Conservation (phyloP, 2,797 vertebrate species). For the Masticophis lateralis region DNA sequence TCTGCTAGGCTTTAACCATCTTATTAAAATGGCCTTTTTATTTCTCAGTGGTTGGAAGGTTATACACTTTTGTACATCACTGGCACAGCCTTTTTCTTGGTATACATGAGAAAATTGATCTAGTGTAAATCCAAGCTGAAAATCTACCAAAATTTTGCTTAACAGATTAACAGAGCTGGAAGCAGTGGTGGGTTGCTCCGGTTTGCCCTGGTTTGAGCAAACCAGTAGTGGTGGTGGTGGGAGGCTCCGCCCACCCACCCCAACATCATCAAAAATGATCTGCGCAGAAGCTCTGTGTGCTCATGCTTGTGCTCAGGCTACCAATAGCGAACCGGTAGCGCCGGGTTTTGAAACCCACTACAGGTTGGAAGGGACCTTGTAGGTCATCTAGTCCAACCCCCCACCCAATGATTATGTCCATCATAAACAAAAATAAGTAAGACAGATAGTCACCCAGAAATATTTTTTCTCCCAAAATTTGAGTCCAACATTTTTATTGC, state of each 20-base stretch:
- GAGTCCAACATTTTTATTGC: neutral
- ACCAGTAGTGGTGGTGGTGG: too few relatives aligned
- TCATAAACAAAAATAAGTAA: neutral
- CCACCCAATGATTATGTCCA: neutral
- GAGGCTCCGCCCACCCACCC: too few relatives aligned
- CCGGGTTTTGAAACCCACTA: too few relatives aligned
- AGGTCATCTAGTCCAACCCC: too few relatives aligned
- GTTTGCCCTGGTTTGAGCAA: too few relatives aligned
- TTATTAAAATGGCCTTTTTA: neutral
- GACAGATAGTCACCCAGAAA: neutral
- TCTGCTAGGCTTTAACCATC: neutral
- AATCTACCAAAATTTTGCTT: neutral
- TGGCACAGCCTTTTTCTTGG: neutral
- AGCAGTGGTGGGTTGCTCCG: too few relatives aligned
- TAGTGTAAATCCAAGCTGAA: neutral
- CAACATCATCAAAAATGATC: too few relatives aligned
- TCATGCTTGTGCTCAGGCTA: too few relatives aligned
- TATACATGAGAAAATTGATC: neutral
- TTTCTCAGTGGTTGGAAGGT: neutral
- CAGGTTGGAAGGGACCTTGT: too few relatives aligned
- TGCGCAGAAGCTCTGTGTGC: too few relatives aligned
- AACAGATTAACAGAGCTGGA: too few relatives aligned
- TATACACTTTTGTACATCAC: neutral
- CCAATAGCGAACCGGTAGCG: too few relatives aligned
- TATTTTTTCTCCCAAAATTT: neutral